Evolutionary conservation across 1,140 invertebrate genomes (phyloP).

Genomic region (Camponotus vicinus): DNA sequence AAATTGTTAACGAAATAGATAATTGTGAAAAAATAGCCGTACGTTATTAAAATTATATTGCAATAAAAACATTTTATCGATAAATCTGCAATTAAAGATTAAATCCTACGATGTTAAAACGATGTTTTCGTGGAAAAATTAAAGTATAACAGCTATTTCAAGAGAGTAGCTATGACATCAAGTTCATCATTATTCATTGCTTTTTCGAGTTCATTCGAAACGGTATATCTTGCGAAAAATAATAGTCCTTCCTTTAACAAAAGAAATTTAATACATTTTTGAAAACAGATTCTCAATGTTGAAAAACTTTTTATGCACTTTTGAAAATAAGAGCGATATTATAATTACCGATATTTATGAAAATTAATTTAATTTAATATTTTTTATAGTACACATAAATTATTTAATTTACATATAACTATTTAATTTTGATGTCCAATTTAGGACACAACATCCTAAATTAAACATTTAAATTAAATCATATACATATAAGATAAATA

Average conservation of each 20-base stretch:
- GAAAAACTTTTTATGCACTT: background rate
- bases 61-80: background rate
- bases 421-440: too few species aligned
- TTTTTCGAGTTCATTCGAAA: background rate
- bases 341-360: background rate
- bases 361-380: background rate
- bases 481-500: too few species aligned
- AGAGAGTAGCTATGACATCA: background rate
- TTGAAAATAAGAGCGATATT: background rate
- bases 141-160: background rate
- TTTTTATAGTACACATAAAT: too few species aligned
- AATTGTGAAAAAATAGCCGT: background rate
- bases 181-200: background rate
- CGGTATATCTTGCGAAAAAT: too few species aligned
- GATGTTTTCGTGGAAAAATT: background rate
- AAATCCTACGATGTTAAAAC: background rate
- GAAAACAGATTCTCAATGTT: background rate
- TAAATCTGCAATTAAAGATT: background rate
- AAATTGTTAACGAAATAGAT: background rate
- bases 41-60: background rate
- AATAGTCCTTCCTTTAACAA: too few species aligned
- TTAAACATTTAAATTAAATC: background rate
- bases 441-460: background rate
- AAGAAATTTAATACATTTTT: too few species aligned
- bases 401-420: too few species aligned